Base-by-base conservation (phyloP, 1,140 invertebrate genomes). In the Coelopa frigida region DNA sequence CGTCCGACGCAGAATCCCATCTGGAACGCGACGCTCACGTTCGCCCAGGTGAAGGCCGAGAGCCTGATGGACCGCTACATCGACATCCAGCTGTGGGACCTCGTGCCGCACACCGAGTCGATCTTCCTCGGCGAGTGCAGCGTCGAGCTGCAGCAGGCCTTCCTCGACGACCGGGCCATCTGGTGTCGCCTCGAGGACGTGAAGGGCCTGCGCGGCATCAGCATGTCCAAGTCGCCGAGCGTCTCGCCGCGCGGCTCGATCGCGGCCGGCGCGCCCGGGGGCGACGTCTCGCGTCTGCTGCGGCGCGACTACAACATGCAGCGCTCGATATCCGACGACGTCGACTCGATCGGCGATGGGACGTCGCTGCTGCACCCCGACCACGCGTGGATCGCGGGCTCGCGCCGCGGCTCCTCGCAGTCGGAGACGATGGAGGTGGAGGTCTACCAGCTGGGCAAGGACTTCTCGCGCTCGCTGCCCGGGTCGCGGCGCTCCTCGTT, bases 1-100 rank as follows among this genome's bases (percentile, higher is more conserved):
- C 85, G 86, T 45, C 81, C 85, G 8, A 85, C 85, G 2, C 85
- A 84, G 57, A 88, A 85, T 64, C 88, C 89, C 6, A 84, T 89
- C 36, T 93, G 88, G 89, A 91, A 92, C 59, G 87, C 88, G 12
- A 91, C 87, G n/a, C 72, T 91, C 15, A 84, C 84, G 42, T 88
- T 91, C 62, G 74, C 80, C 1, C 82, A 83, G 18, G 78, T 89
- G 14, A 79, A 80, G 23, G 84, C 81, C 2, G 87, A 89, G 49
- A 78, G 84, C 54, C 69, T 90, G 22, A 81, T 87, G 62, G 84
- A 87, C 36, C 79, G 83, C 46, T 79, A 82, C 12, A 76, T 94
- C 20, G 89, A 92, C 59, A 82, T 91, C 4, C 88, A 88, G 5
- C 72, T 94, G 4, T 94, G 90, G 89, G 89, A 91, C 64, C 77